phyloP scores from a whole-genome alignment of 2,797 vertebrate genomes.

The Trachurus trachurus region DNA sequence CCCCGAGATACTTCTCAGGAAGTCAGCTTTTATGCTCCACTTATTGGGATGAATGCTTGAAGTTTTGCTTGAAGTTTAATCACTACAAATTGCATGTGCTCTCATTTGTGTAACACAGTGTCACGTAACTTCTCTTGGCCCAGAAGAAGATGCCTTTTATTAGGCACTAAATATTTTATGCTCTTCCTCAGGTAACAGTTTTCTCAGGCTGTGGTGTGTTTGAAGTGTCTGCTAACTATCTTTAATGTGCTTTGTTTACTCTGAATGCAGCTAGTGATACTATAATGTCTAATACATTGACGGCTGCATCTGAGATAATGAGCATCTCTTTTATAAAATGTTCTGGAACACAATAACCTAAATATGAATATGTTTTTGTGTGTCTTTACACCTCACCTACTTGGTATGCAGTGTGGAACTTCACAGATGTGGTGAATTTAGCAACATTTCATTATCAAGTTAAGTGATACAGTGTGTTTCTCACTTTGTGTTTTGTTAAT shows the following conservation, averaged over 20 bases:
- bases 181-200: constrained; percentile 71
- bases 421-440: constrained; percentile 4
- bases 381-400: too few relatives aligned
- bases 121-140: constrained; percentile 52
- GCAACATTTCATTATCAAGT: constrained; percentile 11
- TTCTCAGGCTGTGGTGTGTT: constrained; percentile 51
- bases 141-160: constrained; percentile 51
- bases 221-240: constrained; percentile 39
- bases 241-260: constrained; percentile 40
- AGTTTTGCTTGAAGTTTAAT: constrained; percentile 61
- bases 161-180: constrained; percentile 58
- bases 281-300: constrained; percentile 10
- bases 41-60: constrained; percentile 53
- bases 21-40: constrained; percentile 56
- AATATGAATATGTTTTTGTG: background rate
- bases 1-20: constrained; percentile 45
- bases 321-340: constrained; percentile 5
- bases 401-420: background rate
- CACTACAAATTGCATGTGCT: constrained; percentile 50
- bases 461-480: constrained; percentile 20
- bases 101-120: constrained; percentile 55
- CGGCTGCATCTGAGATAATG: constrained; percentile 14
- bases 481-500: constrained; percentile 25
- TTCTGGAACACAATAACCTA: constrained; percentile 8
- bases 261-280: constrained; percentile 25